A percentile compares a stretch with the other conserved stretches of the same genome.
phyloP scores from a whole-genome alignment of 2,113 vertebrate genomes.

The Ariopsis seemanni region DNA sequence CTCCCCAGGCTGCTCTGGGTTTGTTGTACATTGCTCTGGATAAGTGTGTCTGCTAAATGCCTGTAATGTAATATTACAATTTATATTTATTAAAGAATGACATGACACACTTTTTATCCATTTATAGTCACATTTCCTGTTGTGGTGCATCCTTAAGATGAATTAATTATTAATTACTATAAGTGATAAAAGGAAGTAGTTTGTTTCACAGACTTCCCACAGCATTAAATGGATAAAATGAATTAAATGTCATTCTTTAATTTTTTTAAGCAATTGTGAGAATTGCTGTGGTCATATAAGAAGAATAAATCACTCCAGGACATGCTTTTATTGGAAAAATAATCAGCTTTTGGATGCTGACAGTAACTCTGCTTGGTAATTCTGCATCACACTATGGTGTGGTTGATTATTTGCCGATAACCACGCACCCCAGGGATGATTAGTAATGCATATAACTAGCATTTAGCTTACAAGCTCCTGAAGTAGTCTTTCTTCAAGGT shows the following conservation, averaged over 20 bases:
- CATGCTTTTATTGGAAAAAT: background rate
- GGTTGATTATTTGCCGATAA: background rate
- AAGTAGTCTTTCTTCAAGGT: constrained; percentile 71
- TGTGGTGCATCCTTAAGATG: background rate
- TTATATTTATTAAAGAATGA: background rate
- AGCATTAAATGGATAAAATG: background rate
- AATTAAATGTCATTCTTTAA: background rate
- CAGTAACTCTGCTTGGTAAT: background rate
- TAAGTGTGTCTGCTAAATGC: too few relatives aligned
- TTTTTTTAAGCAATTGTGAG: background rate
- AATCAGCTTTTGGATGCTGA: background rate
- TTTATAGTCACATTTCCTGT: background rate
- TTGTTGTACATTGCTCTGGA: too few relatives aligned
- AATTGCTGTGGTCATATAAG: background rate
- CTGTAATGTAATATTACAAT: too few relatives aligned
- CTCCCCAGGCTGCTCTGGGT: too few relatives aligned
- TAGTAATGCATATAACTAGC: background rate
- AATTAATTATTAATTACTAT: background rate
- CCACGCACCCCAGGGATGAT: background rate
- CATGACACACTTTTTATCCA: background rate
- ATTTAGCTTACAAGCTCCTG: constrained; percentile 70
- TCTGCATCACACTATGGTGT: background rate
- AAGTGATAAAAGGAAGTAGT: background rate
- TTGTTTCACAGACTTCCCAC: background rate
- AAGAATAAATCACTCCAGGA: background rate